Evolutionary conservation across 2,888 invertebrate species (phyloP).

Genomic region (Sesia bembeciformis): DNA sequence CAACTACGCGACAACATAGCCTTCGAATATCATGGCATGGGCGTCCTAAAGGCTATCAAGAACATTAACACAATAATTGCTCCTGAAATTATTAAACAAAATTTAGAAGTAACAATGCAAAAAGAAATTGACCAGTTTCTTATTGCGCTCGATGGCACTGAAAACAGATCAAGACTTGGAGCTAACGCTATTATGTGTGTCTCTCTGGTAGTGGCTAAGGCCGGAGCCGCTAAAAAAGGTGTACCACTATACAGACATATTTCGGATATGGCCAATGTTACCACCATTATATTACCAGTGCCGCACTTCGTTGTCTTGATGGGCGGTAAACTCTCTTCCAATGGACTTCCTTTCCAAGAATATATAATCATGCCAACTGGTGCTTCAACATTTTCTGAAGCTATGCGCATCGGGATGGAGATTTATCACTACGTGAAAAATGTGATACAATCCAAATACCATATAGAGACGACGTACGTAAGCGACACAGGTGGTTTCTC

Average conservation of each 20-base stretch:
- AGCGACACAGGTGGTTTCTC: slow-evolving; percentile 99
- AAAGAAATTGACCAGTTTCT: slow-evolving; percentile 90
- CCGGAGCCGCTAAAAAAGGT: slow-evolving; percentile 96
- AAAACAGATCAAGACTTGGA: slow-evolving; percentile 94
- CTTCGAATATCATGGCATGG: slow-evolving; percentile 91
- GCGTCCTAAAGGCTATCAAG: slow-evolving; percentile 90
- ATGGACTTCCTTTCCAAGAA: slow-evolving; percentile 96
- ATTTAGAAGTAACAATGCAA: slow-evolving; percentile 92
- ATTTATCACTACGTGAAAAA: slow-evolving; percentile 95
- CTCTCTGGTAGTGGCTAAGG: slow-evolving; percentile 96
- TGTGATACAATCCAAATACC: slow-evolving; percentile 90
- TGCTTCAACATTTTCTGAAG: slow-evolving; percentile 92
- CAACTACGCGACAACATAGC: slow-evolving; percentile 95
- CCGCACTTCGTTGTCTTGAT: slow-evolving; percentile 99
- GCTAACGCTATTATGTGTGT: slow-evolving; percentile 98
- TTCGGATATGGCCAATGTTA: slow-evolving; percentile 94
- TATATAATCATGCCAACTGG: slow-evolving; percentile 96
- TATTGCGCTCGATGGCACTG: slow-evolving; percentile 93
- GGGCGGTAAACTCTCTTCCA: slow-evolving; percentile 97
- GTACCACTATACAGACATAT: slow-evolving; percentile 92
- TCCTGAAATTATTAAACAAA: slow-evolving; percentile 85
- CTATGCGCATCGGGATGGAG: slow-evolving; percentile 97
- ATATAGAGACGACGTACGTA: slow-evolving; percentile 93
- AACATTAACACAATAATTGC: slow-evolving; percentile 90
- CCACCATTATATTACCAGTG: slow-evolving; percentile 92